These are phyloP conservation scores for Drosophila lacteicornis DNA, from an alignment of 1,140 invertebrate species.

Conservation along the genomic window DNA sequence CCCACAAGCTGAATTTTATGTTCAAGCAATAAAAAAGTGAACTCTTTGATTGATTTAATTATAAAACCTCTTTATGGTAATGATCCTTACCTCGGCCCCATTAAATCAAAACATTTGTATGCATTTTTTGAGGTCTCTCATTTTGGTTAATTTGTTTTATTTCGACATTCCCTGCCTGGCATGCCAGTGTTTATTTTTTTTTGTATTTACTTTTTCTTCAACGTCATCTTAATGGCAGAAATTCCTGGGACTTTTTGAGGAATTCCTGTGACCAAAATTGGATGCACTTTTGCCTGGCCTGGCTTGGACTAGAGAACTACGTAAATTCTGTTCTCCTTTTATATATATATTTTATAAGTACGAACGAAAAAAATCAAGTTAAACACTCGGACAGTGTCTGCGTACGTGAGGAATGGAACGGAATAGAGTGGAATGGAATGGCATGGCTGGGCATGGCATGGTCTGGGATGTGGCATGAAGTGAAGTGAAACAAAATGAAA, in stretches of 20 bases:
- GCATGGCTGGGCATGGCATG: conserved; percentile 3
- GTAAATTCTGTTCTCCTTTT: conserved; percentile 5
- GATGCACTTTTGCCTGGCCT: conserved; percentile 13
- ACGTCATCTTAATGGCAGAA: conserved; percentile 11
- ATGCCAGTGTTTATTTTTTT: conserved; percentile 9
- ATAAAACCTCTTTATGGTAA: conserved; percentile 12
- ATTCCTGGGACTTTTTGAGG: conserved; percentile 33
- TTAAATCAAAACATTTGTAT: conserved; percentile 31
- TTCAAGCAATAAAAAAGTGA: conserved; percentile 1
- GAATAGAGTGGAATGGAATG: conserved; percentile 13
- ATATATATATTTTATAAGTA: too few relatives aligned
- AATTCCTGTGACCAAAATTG: conserved; percentile 39
- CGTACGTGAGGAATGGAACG: conserved; percentile 44
- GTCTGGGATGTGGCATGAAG: not conserved
- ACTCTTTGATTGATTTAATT: conserved; percentile 18
- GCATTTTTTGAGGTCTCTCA: conserved; percentile 17
- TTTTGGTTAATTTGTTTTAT: conserved; percentile 35
- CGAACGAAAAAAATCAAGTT: conserved; percentile 6
- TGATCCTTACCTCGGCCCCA: conserved; percentile 5
- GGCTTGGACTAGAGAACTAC: conserved; percentile 14
- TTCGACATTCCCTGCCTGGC: conserved; percentile 12
- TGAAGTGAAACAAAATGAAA: conserved; percentile 48
- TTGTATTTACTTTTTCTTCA: not conserved
- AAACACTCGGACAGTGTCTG: conserved; percentile 16
- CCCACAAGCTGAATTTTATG: not conserved